Evolutionary conservation across 2,888 invertebrate genomes (phyloP).

Genomic region (Athrips mouffetella): DNA sequence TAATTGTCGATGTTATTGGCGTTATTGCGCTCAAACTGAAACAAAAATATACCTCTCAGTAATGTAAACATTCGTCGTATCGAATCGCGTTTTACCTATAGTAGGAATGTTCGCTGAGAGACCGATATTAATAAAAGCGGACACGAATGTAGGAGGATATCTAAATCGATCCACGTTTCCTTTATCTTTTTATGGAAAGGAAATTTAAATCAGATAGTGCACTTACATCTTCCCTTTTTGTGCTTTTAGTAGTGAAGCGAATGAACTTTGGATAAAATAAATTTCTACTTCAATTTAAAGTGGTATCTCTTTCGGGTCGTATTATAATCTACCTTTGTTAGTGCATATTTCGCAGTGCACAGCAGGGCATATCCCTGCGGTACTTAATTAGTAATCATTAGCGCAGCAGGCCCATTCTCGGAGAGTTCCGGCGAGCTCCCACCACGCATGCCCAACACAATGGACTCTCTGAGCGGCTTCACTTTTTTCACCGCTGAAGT

Average conservation of each 20-base stretch:
- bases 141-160: conserved; percentile 23
- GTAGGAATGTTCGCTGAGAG: conserved; percentile 8
- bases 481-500: conserved; percentile 50
- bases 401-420: conserved; percentile 35
- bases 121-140: conserved; percentile 16
- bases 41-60: conserved; percentile 30
- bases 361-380: conserved; percentile 30
- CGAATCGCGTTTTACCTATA: too few species aligned
- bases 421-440: conserved; percentile 47
- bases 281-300: background rate
- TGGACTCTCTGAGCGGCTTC: conserved; percentile 48
- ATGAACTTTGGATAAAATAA: background rate
- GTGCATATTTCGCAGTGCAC: conserved; percentile 19
- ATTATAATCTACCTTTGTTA: conserved; percentile 13
- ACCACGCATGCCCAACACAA: conserved; percentile 51
- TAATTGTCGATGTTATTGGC: conserved; percentile 21
- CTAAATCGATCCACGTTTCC: conserved; percentile 24
- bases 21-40: conserved; percentile 35
- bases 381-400: conserved; percentile 47
- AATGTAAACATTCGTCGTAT: conserved; percentile 9
- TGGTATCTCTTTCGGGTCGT: conserved; percentile 7
- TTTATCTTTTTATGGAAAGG: conserved; percentile 19
- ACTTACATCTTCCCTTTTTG: conserved; percentile 8
- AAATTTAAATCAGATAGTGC: conserved; percentile 17
- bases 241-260: background rate